Percentiles rank a stretch among this genome's conserved stretches.
phyloP scores from a whole-genome alignment of 2,888 invertebrate species.

The Polyommatus icarus region DNA sequence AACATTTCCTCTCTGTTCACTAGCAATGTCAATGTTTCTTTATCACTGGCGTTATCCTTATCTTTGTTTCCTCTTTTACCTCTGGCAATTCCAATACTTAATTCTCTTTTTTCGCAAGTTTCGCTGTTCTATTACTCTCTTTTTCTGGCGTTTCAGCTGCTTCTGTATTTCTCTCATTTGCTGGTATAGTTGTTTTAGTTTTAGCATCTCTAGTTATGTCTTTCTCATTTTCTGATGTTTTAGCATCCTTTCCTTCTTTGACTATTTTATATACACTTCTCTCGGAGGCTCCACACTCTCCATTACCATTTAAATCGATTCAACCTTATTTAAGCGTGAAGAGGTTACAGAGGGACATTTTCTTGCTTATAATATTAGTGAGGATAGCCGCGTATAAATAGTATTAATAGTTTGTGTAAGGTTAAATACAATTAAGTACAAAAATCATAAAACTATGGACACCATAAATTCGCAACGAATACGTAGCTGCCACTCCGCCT shows the following conservation, averaged over 20 bases:
- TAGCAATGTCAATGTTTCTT: not conserved
- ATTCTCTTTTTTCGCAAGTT: not conserved
- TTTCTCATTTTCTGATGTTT: not conserved
- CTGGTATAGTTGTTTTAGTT: no score
- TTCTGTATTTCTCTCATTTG: no score
- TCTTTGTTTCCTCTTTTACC: not conserved
- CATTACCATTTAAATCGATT: no score
- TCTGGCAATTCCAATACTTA: not conserved
- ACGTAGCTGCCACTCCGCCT: not conserved
- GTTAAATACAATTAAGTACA: no score
- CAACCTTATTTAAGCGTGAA: no score
- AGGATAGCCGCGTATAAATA: no score
- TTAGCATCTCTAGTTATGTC: not conserved
- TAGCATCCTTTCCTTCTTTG: not conserved
- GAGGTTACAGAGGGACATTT: no score
- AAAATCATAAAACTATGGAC: no score
- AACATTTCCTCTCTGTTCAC: not conserved
- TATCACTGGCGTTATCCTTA: not conserved
- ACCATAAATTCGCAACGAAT: no score
- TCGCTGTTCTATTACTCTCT: not conserved
- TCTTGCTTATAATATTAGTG: no score
- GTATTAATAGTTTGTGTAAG: no score
- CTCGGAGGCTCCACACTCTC: not conserved
- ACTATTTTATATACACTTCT: not conserved
- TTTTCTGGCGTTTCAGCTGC: no score